Evolutionary conservation across 1,140 invertebrate species (phyloP).

Genomic region (Whitmania pigra): DNA sequence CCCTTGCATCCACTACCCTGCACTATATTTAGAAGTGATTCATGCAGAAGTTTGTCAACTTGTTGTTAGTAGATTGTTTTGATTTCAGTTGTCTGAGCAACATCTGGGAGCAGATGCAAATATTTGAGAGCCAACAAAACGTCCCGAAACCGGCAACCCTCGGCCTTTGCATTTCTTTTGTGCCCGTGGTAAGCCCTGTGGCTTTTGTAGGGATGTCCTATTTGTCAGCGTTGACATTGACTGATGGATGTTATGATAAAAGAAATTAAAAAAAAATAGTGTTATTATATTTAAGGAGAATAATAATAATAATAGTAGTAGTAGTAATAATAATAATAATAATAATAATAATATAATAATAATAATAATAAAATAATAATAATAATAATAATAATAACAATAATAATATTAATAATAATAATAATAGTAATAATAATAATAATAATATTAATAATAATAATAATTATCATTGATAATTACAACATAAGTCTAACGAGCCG

Average conservation of each 20-base stretch:
- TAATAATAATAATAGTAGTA: no score
- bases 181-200: not conserved
- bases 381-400: conserved; percentile 6
- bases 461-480: no score
- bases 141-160: not conserved
- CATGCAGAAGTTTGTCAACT: not conserved
- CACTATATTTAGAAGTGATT: no score
- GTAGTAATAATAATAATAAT: no score
- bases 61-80: no score
- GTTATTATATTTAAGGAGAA: no score
- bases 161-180: not conserved
- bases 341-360: not conserved
- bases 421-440: not conserved
- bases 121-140: not conserved
- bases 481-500: no score
- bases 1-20: not conserved
- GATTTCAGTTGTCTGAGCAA: not conserved
- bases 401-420: not conserved
- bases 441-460: not conserved
- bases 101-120: not conserved
- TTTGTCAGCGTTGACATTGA: no score
- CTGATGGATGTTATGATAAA: no score
- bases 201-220: not conserved
- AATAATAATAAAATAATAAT: conserved; percentile 6
- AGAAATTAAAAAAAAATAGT: no score